A percentile compares a stretch with the other conserved stretches of the same genome.
Evolutionary conservation across 1,140 invertebrate species (phyloP).

Genomic region (Nasonia longicornis): DNA sequence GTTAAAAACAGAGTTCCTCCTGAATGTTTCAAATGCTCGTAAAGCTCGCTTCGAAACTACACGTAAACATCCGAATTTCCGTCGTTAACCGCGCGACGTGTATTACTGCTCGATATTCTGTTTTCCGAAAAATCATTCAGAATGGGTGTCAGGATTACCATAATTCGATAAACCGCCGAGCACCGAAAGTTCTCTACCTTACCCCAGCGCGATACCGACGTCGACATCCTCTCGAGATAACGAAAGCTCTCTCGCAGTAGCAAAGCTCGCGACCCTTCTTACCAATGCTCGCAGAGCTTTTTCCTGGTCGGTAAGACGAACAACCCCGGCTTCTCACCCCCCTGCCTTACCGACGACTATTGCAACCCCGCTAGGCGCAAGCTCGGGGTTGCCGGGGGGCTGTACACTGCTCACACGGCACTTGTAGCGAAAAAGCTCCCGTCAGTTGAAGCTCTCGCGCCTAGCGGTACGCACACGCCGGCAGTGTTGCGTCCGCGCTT

Average conservation of each 20-base stretch:
- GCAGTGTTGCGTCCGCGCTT: constrained; percentile 40
- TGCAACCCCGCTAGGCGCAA: neutral
- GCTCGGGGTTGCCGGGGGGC: constrained; percentile 18
- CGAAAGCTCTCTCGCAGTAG: neutral
- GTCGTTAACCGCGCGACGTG: neutral
- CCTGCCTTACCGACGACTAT: constrained; percentile 47
- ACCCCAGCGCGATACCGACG: neutral
- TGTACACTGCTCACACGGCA: constrained; percentile 37
- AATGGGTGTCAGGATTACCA: neutral
- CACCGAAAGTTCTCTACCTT: neutral
- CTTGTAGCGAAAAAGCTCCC: constrained; percentile 8
- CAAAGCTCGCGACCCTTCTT: neutral
- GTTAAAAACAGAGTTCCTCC: neutral
- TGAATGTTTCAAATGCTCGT: neutral
- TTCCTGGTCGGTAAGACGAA: neutral
- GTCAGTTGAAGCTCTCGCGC: constrained; percentile 52
- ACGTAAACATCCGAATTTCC: no score
- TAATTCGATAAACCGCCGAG: neutral
- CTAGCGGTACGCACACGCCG: constrained; percentile 46
- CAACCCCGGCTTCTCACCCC: neutral
- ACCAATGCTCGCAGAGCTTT: neutral
- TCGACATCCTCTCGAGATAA: neutral
- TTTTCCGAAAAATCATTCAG: neutral
- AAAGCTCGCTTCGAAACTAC: neutral
- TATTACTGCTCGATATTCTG: no score